A percentile compares a stretch with the other conserved stretches of the same genome.
These are phyloP conservation scores for Phalanger gymnotis DNA, from an alignment of 2,797 vertebrate genomes.

Conservation along the genomic window DNA sequence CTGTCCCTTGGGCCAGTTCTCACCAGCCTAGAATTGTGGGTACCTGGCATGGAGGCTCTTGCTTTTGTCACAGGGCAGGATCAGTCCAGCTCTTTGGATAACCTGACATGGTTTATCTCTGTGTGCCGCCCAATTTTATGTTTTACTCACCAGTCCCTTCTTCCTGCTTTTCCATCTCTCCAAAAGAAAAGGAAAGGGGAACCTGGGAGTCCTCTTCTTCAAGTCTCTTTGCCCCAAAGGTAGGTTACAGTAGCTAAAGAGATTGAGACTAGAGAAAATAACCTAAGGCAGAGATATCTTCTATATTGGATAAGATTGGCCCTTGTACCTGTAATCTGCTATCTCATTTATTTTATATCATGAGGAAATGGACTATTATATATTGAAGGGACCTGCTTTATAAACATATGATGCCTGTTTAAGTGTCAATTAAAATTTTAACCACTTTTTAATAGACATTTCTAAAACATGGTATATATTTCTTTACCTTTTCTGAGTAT, in stretches of 20 bases:
- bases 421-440: background rate
- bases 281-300: background rate
- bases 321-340: background rate
- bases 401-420: background rate
- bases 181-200: background rate
- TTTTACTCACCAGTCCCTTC: conserved; percentile 1
- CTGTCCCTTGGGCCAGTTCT: background rate
- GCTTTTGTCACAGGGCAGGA: background rate
- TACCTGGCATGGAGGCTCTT: background rate
- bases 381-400: background rate
- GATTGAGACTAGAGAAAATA: background rate
- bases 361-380: background rate
- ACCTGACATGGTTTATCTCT: background rate
- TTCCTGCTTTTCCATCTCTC: background rate
- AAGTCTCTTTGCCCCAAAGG: background rate
- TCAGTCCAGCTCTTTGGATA: background rate
- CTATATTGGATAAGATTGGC: background rate
- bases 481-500: background rate
- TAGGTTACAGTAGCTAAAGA: background rate
- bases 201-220: background rate
- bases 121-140: background rate
- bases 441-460: background rate
- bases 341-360: background rate
- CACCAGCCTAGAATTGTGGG: background rate
- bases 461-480: background rate